Evolutionary conservation across 2,113 vertebrate species (phyloP).

Genomic region (Sander vitreus): DNA sequence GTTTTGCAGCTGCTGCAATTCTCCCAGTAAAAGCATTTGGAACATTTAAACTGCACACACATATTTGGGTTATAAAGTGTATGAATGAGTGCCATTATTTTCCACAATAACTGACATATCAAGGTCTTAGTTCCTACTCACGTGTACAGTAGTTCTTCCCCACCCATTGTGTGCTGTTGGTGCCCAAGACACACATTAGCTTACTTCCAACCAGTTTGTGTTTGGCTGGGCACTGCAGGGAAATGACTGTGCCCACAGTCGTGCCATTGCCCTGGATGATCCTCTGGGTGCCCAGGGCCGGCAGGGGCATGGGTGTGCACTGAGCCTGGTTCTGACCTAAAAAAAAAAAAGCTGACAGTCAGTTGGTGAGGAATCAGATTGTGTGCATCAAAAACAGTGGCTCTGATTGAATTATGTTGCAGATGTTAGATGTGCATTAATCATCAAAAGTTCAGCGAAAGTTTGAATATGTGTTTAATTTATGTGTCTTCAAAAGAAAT

Average conservation of each 20-base stretch:
- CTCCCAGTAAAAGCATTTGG: constrained; percentile 24
- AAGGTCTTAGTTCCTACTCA: constrained; percentile 76
- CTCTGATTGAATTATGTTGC: not conserved
- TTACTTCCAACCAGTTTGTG: constrained; percentile 86
- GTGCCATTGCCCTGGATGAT: constrained; percentile 89
- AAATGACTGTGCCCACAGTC: constrained; percentile 85
- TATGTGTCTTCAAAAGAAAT: constrained; percentile 35
- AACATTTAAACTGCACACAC: constrained; percentile 37
- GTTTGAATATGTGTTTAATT: constrained; percentile 32
- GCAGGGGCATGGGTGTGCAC: constrained; percentile 82
- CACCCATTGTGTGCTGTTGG: constrained; percentile 86
- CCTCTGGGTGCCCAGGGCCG: constrained; percentile 83
- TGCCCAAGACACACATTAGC: constrained; percentile 84
- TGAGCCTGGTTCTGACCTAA: constrained; percentile 77
- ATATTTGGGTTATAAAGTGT: constrained; percentile 6
- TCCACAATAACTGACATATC: not conserved
- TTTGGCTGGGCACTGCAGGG: constrained; percentile 86
- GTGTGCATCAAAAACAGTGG: not conserved
- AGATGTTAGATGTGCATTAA: constrained; percentile 25
- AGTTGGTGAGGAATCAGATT: not conserved
- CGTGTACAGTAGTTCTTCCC: constrained; percentile 86
- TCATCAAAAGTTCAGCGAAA: constrained; percentile 12
- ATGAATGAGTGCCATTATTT: not conserved
- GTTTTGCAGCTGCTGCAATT: constrained; percentile 46
- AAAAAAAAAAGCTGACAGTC: constrained; percentile 24